Conservation (phyloP, 2,113 vertebrate genomes). For the Papio anubis region DNA sequence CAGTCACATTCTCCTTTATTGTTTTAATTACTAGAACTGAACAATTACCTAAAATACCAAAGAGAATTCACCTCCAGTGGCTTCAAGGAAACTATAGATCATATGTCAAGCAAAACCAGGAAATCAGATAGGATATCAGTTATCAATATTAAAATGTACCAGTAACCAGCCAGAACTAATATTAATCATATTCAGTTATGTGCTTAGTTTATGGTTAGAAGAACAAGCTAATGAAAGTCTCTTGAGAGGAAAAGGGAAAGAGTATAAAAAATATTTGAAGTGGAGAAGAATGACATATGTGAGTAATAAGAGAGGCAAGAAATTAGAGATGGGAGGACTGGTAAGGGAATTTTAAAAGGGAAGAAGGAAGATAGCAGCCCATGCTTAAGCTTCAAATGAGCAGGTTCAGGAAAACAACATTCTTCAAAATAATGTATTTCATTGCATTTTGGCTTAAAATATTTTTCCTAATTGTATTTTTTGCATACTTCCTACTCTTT, state of each 20-base stretch:
- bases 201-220: constrained; percentile 37
- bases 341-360: background rate
- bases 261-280: constrained; percentile 32
- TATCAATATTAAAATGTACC: constrained; percentile 23
- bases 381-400: background rate
- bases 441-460: background rate
- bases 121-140: constrained; percentile 49
- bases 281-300: constrained; percentile 17
- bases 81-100: constrained; percentile 28
- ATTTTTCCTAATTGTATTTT: background rate
- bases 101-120: constrained; percentile 51
- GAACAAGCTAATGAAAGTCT: constrained; percentile 37
- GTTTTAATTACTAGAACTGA: constrained; percentile 46
- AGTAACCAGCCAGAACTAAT: constrained; percentile 43
- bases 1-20: background rate
- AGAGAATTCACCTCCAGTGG: constrained; percentile 26
- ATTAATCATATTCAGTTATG: constrained; percentile 9
- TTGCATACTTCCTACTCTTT: background rate
- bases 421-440: background rate
- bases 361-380: background rate
- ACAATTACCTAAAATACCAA: constrained; percentile 41
- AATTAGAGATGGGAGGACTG: background rate
- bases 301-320: constrained; percentile 15
- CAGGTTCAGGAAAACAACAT: background rate
- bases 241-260: constrained; percentile 38